Conservation (phyloP, 2,113 vertebrate species). For the Caracal caracal region DNA sequence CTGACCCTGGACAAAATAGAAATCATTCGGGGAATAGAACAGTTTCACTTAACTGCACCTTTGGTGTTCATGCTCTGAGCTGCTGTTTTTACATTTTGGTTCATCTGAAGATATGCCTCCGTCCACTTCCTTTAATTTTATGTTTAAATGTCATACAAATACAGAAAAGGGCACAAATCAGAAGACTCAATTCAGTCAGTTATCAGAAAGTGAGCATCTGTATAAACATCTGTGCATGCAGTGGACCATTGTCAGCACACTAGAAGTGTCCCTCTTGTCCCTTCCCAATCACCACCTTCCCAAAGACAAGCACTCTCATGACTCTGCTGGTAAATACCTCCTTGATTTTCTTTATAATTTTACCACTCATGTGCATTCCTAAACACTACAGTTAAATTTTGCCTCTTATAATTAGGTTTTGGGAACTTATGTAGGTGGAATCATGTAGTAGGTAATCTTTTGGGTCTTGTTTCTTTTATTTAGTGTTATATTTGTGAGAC, state of each 20-base stretch:
- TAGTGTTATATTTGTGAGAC: background rate
- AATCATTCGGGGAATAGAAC: background rate
- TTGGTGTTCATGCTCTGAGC: background rate
- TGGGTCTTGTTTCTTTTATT: background rate
- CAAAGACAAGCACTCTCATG: background rate
- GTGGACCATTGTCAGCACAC: background rate
- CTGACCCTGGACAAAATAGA: background rate
- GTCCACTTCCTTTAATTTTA: background rate
- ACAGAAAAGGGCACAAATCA: background rate
- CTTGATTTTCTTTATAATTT: background rate
- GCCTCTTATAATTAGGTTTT: background rate
- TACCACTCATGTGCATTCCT: background rate
- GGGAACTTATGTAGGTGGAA: background rate
- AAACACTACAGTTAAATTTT: background rate
- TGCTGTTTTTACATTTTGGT: background rate
- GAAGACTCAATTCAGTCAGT: background rate
- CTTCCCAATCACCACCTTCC: background rate
- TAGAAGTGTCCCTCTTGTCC: background rate
- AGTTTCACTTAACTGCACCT: background rate
- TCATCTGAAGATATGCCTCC: background rate
- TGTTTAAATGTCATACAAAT: background rate
- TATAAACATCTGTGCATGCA: background rate
- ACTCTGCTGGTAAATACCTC: background rate
- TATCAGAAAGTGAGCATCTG: background rate
- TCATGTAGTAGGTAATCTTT: background rate